Percentiles rank a stretch among this genome's conserved stretches.
These are phyloP conservation scores for Crioceris asparagi DNA, from an alignment of 2,888 invertebrate species.

Conservation along the genomic window DNA sequence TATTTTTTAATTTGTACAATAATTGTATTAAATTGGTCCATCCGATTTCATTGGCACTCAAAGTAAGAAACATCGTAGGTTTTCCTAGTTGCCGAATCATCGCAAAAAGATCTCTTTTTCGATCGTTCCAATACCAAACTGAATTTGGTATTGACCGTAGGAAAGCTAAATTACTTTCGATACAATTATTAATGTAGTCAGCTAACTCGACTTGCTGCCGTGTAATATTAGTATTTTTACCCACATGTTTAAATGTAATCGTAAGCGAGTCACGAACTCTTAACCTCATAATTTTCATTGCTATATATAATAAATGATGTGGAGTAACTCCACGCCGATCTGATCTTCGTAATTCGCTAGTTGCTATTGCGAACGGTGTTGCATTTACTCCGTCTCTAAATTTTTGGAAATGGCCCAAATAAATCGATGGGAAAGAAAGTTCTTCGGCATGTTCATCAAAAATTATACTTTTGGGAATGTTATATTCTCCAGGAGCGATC, in stretches of 20 bases:
- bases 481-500: slow-evolving; percentile 10
- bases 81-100: slow-evolving; percentile 34
- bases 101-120: slow-evolving; percentile 13
- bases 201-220: slow-evolving; percentile 1
- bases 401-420: slow-evolving; percentile 4
- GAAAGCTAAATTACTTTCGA: slow-evolving; percentile 7
- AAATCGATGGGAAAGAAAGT: slow-evolving; percentile 6
- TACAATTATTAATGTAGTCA: slow-evolving; percentile 4
- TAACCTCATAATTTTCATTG: slow-evolving; percentile 4
- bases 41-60: slow-evolving; percentile 35
- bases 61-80: slow-evolving; percentile 32
- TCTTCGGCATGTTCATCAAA: slow-evolving; percentile 7
- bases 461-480: slow-evolving; percentile 1
- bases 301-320: slow-evolving; percentile 3
- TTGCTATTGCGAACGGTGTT: slow-evolving; percentile 5
- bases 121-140: slow-evolving; percentile 5
- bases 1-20: slow-evolving; percentile 23
- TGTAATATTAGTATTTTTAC: slow-evolving; percentile 2
- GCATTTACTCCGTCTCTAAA: slow-evolving; percentile 4
- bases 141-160: slow-evolving; percentile 6
- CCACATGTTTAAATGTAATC: slow-evolving; percentile 3
- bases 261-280: neutral
- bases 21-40: slow-evolving; percentile 28
- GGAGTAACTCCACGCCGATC: slow-evolving; percentile 4
- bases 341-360: slow-evolving; percentile 7